phyloP scores from a whole-genome alignment of 2,888 invertebrate genomes.

The Lasius platythorax region DNA sequence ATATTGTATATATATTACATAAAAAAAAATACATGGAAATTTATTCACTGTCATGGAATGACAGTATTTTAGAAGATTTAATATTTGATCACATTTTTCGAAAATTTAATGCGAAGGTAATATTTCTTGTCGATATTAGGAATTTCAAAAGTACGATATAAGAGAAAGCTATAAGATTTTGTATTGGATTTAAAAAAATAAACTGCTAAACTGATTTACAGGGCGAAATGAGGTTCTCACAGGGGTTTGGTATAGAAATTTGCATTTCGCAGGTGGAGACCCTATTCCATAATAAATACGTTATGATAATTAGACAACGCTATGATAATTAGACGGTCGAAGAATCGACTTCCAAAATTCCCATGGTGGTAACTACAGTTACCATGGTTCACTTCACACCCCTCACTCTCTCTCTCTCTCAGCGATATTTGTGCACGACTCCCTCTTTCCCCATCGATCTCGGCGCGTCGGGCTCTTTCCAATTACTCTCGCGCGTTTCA shows the following conservation, averaged over 20 bases:
- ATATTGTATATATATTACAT: not conserved
- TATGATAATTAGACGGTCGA: conserved; percentile 49
- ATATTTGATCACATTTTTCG: not conserved
- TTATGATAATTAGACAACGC: conserved; percentile 56
- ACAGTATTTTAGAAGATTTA: not conserved
- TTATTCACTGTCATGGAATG: not conserved
- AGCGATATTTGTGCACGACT: conserved; percentile 19
- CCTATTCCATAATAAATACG: conserved; percentile 50
- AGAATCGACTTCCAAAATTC: conserved; percentile 66
- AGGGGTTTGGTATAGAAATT: conserved; percentile 12
- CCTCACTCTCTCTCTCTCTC: conserved; percentile 61
- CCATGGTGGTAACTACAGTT: conserved; percentile 57
- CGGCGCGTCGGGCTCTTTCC: conserved; percentile 49
- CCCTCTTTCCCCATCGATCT: conserved; percentile 47
- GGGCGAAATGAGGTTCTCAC: not conserved
- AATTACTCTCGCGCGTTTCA: conserved; percentile 59
- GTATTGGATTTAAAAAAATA: not conserved
- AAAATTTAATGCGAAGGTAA: not conserved
- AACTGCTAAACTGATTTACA: not conserved
- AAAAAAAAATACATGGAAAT: not conserved
- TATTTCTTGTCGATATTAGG: too few species aligned
- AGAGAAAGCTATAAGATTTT: not conserved
- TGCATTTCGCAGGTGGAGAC: conserved; percentile 60
- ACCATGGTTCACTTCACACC: conserved; percentile 79
- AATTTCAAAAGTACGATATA: not conserved